Base-by-base conservation (phyloP, 2,888 invertebrate genomes). In the Hipparchia sbordonii region DNA sequence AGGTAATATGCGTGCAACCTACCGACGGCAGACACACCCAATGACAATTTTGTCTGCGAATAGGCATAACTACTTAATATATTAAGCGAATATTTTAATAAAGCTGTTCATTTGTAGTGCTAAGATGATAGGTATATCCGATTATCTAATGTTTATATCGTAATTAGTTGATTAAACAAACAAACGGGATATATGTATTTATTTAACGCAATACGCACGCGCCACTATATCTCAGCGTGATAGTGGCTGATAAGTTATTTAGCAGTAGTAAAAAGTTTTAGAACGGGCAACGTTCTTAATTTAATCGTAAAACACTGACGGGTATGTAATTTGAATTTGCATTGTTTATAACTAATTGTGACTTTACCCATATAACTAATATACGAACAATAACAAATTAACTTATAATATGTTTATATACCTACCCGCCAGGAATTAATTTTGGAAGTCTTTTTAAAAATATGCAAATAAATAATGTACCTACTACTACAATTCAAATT, bases 171-270 rank as follows among this genome's bases (percentile, higher is more conserved):
- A 75, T 78, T 76, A 74, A 74, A 76, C 74, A 75, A 77, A 77
- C 73, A 77, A 74, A 71, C 63, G 73, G 72, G 77, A 77, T 79
- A 77, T 89, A 23, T 39, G 5, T 39, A 88, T 90, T 89, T 90
- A 83, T 82, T 78, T 80, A 88, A 85, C 86, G 87, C 84, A 89
- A 88, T 85, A 79, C 85, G 88, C 90, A 89, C 88, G 89, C 84
- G 90, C 87, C 85, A 83, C 87, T 82, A 82, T 84, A 61, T 84
- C 82, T 81, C 83, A 68, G 62, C 71, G 61, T 81, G 83, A 83
- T 82, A 82, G 78, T 77, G 74, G 72, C 75, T 80, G 83, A 84
- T 84, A 84, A 82, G 76, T 81, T 76, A 45, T 76, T 74, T 73
- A 74, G 77, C 77, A 68, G 74, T 57, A 78, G 67, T 74, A 67